Evolutionary conservation across 2,113 vertebrate species (phyloP).

Genomic region (Chlamydotis undulata): DNA sequence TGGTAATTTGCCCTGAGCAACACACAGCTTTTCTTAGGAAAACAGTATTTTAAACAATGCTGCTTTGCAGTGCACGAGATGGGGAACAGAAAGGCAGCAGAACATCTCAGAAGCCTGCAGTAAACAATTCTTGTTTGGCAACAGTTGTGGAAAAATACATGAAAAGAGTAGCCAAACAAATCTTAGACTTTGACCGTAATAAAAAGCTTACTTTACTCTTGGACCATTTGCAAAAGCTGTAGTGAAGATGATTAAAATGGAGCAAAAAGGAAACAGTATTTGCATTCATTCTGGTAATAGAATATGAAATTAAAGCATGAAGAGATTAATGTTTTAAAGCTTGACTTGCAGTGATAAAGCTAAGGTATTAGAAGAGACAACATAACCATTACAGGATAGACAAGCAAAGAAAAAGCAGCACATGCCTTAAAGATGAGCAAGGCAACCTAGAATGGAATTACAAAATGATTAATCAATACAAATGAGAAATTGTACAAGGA

Average conservation of each 20-base stretch:
- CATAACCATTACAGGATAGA: constrained; percentile 82
- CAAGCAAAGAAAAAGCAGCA: constrained; percentile 79
- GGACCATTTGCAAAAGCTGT: constrained; percentile 70
- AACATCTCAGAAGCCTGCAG: constrained; percentile 21
- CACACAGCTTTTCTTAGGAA: background rate
- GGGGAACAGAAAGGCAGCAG: constrained; percentile 10
- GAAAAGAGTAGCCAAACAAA: constrained; percentile 44
- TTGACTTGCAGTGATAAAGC: constrained; percentile 83
- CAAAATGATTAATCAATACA: constrained; percentile 92
- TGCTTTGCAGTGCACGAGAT: background rate
- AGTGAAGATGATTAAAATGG: constrained; percentile 76
- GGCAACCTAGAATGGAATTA: constrained; percentile 85
- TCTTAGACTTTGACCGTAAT: constrained; percentile 58
- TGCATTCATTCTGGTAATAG: constrained; percentile 82
- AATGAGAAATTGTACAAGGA: constrained; percentile 80
- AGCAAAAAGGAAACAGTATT: constrained; percentile 74
- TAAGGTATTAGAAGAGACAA: constrained; percentile 81
- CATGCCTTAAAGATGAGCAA: constrained; percentile 84
- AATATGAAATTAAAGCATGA: constrained; percentile 85
- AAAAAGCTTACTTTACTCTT: constrained; percentile 70
- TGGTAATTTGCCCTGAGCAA: constrained; percentile 12
- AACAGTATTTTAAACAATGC: background rate
- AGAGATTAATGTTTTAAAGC: constrained; percentile 84
- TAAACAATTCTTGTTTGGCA: constrained; percentile 48
- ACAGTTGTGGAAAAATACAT: constrained; percentile 33